phyloP scores from a whole-genome alignment of 37 sponge, comb jelly and placozoan species.

The Chondrilla cf. caribensis region DNA sequence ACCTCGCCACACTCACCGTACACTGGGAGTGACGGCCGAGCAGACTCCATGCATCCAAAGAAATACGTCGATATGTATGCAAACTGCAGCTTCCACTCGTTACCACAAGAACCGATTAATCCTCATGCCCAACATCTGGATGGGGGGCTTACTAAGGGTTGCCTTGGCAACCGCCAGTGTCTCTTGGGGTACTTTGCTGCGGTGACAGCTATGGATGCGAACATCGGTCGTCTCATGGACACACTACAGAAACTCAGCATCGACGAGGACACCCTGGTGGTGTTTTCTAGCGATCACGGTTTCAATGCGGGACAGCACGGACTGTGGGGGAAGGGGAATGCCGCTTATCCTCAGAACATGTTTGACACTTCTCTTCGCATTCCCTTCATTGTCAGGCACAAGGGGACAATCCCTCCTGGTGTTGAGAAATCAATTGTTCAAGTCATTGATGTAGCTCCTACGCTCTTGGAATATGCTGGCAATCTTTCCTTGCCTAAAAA shows the following conservation, averaged over 20 bases:
- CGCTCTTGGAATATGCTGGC: slow-evolving; percentile 61
- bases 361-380: slow-evolving; percentile 71
- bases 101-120: slow-evolving; percentile 58
- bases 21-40: slow-evolving; percentile 48
- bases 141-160: slow-evolving; percentile 24
- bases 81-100: slow-evolving; percentile 50
- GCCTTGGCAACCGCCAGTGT: slow-evolving; percentile 64
- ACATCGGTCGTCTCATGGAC: slow-evolving; percentile 60
- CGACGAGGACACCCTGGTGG: slow-evolving; percentile 50
- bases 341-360: slow-evolving; percentile 79
- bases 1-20: slow-evolving; percentile 68
- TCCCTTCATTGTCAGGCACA: slow-evolving; percentile 67
- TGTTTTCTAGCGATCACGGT: slow-evolving; percentile 75
- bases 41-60: slow-evolving; percentile 61
- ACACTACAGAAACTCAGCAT: slow-evolving; percentile 25
- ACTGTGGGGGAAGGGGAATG: slow-evolving; percentile 77
- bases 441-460: slow-evolving; percentile 69
- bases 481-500: slow-evolving; percentile 30
- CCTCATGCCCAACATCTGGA: slow-evolving; percentile 37
- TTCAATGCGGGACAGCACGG: slow-evolving; percentile 75
- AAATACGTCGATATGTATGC: slow-evolving; percentile 50
- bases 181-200: slow-evolving; percentile 65
- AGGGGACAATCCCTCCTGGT: slow-evolving; percentile 36
- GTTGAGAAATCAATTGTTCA: slow-evolving; percentile 56
- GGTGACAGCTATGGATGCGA: slow-evolving; percentile 62